Evolutionary conservation across 2,888 invertebrate genomes (phyloP).

Genomic region (Amaurobius ferox): DNA sequence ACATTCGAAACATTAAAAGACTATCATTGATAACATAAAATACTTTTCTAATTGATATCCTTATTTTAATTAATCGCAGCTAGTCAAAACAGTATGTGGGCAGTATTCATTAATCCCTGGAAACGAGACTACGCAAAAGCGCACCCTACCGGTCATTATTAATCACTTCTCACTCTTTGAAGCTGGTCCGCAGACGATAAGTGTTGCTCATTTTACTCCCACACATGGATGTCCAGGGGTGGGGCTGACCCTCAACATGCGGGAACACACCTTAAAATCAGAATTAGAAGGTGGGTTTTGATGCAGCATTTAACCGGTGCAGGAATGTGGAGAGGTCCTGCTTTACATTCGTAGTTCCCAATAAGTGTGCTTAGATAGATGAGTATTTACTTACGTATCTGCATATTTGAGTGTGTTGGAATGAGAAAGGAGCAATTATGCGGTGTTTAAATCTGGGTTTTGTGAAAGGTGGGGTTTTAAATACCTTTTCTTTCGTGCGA

Average conservation of each 20-base stretch:
- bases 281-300: conserved; percentile 11
- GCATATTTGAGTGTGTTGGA: too few species aligned
- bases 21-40: too few species aligned
- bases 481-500: too few species aligned
- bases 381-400: too few species aligned
- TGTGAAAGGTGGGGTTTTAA: too few species aligned
- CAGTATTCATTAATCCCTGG: not conserved
- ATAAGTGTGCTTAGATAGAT: not conserved
- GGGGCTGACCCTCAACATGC: not conserved
- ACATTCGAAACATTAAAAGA: too few species aligned
- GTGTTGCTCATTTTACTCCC: not conserved
- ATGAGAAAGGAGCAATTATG: too few species aligned
- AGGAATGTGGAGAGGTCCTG: not conserved
- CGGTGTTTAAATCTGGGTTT: too few species aligned
- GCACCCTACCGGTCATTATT: not conserved
- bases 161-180: not conserved
- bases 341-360: not conserved
- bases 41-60: not conserved
- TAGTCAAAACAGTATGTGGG: not conserved
- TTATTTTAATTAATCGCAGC: not conserved
- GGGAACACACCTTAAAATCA: not conserved
- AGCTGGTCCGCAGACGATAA: not conserved
- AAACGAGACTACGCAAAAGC: not conserved
- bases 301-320: not conserved
- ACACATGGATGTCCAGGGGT: not conserved